These are phyloP conservation scores for Hartigia nigra DNA, from an alignment of 2,888 invertebrate genomes.

Conservation along the genomic window DNA sequence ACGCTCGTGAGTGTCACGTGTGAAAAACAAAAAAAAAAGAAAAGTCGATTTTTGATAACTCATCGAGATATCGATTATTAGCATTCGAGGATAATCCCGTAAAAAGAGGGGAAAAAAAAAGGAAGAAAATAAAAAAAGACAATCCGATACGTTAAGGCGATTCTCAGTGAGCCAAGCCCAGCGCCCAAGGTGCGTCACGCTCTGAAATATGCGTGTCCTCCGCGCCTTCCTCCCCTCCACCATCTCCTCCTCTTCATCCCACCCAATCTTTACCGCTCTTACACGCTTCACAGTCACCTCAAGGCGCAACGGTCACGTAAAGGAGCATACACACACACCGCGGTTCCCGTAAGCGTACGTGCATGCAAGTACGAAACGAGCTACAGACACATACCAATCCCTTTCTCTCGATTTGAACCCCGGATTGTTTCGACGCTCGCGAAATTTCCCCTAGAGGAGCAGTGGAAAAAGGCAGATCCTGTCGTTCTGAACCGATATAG, in stretches of 20 bases:
- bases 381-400: neutral
- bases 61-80: neutral
- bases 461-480: neutral
- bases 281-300: constrained; percentile 2
- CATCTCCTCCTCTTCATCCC: constrained; percentile 19
- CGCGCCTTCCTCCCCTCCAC: constrained; percentile 17
- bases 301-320: neutral
- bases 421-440: neutral
- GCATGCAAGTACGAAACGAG: neutral
- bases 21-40: no score
- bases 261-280: neutral
- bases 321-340: neutral
- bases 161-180: constrained; percentile 44
- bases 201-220: constrained; percentile 50
- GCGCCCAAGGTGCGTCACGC: constrained; percentile 57
- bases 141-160: neutral
- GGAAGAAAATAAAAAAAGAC: neutral
- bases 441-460: neutral
- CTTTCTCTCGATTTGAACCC: neutral
- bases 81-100: neutral
- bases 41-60: neutral
- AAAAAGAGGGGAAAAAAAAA: neutral
- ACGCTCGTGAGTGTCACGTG: neutral
- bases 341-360: neutral
- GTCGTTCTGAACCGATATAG: neutral